A percentile compares a stretch with the other conserved stretches of the same genome.
Conservation (phyloP, 2,888 invertebrate genomes). For the Apamea epomidion region DNA sequence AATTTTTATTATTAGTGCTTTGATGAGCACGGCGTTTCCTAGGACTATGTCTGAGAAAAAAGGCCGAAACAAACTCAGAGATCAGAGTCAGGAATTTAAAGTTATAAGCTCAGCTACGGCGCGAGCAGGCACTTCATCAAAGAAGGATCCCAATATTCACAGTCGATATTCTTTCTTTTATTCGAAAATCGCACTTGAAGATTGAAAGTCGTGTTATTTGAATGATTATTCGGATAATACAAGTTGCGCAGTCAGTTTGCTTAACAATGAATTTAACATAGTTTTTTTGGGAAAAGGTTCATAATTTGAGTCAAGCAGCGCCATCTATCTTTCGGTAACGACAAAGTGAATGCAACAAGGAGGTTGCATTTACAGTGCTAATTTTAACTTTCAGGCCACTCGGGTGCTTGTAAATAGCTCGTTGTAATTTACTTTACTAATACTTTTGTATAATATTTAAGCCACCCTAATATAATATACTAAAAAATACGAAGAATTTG, state of each 20-base stretch:
- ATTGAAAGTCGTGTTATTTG: too few relatives aligned
- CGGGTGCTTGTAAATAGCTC: background rate
- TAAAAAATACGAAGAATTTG: background rate
- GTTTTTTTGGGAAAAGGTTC: background rate
- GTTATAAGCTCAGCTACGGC: too few relatives aligned
- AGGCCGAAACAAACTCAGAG: too few relatives aligned
- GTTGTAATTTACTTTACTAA: background rate
- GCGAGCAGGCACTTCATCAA: too few relatives aligned
- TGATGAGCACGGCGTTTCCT: too few relatives aligned
- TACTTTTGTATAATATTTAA: background rate
- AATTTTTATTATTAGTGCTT: too few relatives aligned
- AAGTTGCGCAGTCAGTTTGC: background rate
- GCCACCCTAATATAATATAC: background rate
- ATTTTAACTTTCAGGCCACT: background rate
- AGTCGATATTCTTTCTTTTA: background rate
- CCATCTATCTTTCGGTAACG: conserved; percentile 26
- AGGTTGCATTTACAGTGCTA: background rate
- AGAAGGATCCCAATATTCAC: too few relatives aligned
- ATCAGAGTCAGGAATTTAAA: too few relatives aligned
- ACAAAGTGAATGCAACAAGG: background rate
- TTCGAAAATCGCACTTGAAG: background rate
- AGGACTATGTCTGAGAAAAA: too few relatives aligned
- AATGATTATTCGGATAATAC: too few relatives aligned
- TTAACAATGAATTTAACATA: background rate
- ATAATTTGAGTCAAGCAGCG: conserved; percentile 10